phyloP scores from a whole-genome alignment of 2,888 invertebrate species.

The Andrena marginata region DNA sequence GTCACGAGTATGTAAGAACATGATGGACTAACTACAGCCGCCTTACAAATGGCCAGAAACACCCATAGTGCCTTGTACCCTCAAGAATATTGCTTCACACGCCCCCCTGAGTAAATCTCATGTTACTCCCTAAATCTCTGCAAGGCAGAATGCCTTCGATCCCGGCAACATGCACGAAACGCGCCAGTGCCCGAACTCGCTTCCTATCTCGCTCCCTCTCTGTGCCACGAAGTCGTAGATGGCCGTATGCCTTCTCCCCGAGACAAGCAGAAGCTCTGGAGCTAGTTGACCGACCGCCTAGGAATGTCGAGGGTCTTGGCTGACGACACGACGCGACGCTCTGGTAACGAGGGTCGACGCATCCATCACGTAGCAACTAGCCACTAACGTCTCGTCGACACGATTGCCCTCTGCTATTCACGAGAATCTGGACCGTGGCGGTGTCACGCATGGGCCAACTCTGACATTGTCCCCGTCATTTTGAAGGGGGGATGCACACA shows the following conservation, averaged over 20 bases:
- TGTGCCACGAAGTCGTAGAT: slow-evolving; percentile 24
- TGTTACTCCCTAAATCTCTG: too few relatives aligned
- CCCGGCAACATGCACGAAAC: background rate
- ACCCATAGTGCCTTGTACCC: too few relatives aligned
- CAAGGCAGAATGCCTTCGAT: background rate
- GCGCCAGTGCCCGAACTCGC: background rate
- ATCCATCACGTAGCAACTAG: slow-evolving; percentile 39
- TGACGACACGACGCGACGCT: slow-evolving; percentile 10
- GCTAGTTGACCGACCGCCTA: slow-evolving; percentile 27
- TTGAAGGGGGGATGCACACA: background rate
- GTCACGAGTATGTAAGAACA: too few relatives aligned
- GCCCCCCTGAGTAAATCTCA: too few relatives aligned
- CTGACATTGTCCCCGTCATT: slow-evolving; percentile 4
- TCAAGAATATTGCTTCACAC: too few relatives aligned
- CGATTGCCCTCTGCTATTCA: slow-evolving; percentile 21
- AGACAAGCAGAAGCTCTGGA: slow-evolving; percentile 1
- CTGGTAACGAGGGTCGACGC: slow-evolving; percentile 8
- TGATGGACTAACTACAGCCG: too few relatives aligned
- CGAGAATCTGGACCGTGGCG: slow-evolving; percentile 16
- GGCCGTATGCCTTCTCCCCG: slow-evolving; percentile 9
- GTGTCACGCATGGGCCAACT: slow-evolving; percentile 31
- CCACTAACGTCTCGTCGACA: slow-evolving; percentile 15
- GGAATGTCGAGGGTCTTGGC: slow-evolving; percentile 22
- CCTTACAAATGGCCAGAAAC: too few relatives aligned
- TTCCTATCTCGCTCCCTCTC: slow-evolving; percentile 6